phyloP scores from a whole-genome alignment of 2,113 vertebrate genomes.

The Crypturellus undulatus region DNA sequence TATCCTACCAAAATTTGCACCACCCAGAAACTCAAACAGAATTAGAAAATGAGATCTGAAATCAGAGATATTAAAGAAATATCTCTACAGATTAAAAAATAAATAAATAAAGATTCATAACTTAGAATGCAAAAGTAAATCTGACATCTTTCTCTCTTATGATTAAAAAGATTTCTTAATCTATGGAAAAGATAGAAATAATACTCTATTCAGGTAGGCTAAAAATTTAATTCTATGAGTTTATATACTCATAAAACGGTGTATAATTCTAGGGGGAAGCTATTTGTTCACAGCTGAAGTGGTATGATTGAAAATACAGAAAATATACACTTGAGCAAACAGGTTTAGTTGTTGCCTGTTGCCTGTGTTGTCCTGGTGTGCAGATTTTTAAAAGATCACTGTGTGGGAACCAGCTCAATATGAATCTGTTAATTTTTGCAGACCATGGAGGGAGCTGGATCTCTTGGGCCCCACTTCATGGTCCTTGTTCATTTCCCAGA shows the following conservation, averaged over 20 bases:
- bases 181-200: neutral
- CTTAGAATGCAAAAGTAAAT: neutral
- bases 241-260: neutral
- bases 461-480: fast-evolving
- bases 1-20: neutral
- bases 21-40: neutral
- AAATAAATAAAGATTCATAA: fast-evolving
- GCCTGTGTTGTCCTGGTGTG: fast-evolving
- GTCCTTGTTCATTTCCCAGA: neutral
- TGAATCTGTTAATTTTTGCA: fast-evolving
- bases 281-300: neutral
- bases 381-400: fast-evolving
- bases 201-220: neutral
- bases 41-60: neutral
- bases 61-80: neutral
- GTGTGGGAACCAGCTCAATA: neutral
- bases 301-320: neutral
- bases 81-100: neutral
- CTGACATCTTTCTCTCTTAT: neutral
- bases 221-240: neutral
- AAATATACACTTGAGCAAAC: neutral
- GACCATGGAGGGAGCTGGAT: fast-evolving
- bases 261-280: neutral
- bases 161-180: neutral
- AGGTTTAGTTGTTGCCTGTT: neutral